phyloP scores from a whole-genome alignment of 2,113 vertebrate species.

The Ascaphus truei region DNA sequence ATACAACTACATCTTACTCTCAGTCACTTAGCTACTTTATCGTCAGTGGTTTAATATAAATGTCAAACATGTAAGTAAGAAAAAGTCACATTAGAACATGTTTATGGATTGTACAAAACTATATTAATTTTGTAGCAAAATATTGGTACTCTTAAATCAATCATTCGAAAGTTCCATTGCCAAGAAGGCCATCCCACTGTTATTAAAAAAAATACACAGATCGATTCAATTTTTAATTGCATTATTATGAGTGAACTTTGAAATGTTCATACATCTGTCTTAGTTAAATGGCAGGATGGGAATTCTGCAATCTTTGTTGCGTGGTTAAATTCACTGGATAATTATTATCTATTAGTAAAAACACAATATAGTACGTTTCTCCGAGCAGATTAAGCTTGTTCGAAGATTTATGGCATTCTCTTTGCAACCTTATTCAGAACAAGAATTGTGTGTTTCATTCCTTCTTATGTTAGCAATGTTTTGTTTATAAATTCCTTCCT shows the following conservation, averaged over 20 bases:
- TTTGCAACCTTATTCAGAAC: neutral
- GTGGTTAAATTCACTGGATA: too few relatives aligned
- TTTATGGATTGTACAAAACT: conserved; percentile 25
- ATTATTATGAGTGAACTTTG: too few relatives aligned
- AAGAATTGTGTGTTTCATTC: neutral
- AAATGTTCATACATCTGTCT: too few relatives aligned
- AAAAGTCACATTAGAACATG: conserved; percentile 2
- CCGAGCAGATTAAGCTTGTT: neutral
- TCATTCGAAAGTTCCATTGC: neutral
- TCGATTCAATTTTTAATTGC: too few relatives aligned
- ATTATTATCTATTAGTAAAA: too few relatives aligned
- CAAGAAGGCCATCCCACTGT: neutral
- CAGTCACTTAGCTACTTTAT: conserved; percentile 7
- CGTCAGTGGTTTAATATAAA: conserved; percentile 11
- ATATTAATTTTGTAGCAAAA: conserved; percentile 16
- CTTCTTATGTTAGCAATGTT: conserved; percentile 2
- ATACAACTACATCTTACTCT: conserved; percentile 16
- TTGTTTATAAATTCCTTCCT: neutral
- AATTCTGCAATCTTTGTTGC: too few relatives aligned
- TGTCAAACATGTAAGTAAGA: conserved; percentile 16
- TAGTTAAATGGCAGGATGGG: too few relatives aligned
- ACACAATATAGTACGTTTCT: too few relatives aligned
- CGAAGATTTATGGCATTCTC: neutral
- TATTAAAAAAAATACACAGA: too few relatives aligned
- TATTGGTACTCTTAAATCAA: neutral